Percentiles rank a stretch among this genome's conserved stretches.
phyloP scores from a whole-genome alignment of 1,140 invertebrate genomes.

The Achatina immaculata region DNA sequence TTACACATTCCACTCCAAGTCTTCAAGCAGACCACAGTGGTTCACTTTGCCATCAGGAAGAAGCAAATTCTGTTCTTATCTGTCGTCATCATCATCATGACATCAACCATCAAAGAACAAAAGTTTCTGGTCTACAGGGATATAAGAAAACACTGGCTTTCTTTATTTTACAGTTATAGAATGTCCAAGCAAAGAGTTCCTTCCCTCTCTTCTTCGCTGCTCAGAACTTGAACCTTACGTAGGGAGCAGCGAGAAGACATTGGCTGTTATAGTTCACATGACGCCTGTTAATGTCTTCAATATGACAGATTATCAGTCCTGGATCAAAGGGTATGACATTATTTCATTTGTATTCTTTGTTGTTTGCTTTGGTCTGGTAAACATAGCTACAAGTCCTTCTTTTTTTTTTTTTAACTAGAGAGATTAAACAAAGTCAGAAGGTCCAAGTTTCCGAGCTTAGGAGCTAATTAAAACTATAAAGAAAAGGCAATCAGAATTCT shows the following conservation, averaged over 20 bases:
- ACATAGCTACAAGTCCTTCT: neutral
- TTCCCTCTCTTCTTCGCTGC: neutral
- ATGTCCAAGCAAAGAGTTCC: conserved; percentile 11
- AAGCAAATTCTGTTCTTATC: too few species aligned
- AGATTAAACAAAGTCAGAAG: too few species aligned
- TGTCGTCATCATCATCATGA: too few species aligned
- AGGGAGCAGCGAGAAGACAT: neutral
- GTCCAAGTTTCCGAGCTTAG: too few species aligned
- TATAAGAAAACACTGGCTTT: too few species aligned
- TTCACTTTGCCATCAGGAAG: too few species aligned
- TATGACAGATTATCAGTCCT: conserved; percentile 6
- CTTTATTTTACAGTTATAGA: conserved; percentile 20
- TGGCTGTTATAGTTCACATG: conserved; percentile 34
- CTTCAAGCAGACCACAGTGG: too few species aligned
- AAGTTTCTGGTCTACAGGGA: too few species aligned
- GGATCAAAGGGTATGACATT: conserved; percentile 24
- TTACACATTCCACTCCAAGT: too few species aligned
- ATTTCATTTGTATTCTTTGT: neutral
- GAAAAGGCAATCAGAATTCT: too few species aligned
- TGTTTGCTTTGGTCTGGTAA: neutral
- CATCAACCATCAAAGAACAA: too few species aligned
- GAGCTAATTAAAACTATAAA: too few species aligned
- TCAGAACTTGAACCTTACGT: neutral
- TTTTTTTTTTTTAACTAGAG: neutral
- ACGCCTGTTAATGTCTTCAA: conserved; percentile 17